These are phyloP conservation scores for Platypus cylindrus DNA, from an alignment of 2,888 invertebrate species.

Conservation along the genomic window DNA sequence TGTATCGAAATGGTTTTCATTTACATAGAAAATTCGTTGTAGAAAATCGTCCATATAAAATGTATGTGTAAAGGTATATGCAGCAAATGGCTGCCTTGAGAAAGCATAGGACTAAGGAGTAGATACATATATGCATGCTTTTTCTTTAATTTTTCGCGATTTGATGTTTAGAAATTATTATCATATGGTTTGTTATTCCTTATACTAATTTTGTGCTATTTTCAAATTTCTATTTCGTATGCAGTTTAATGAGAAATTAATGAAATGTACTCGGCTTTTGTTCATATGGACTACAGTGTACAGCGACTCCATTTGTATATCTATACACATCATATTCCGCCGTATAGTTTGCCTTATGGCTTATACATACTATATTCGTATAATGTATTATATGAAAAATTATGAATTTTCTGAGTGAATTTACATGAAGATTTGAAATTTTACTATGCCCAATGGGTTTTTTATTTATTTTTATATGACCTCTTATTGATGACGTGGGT, in stretches of 20 bases:
- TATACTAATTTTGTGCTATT: too few relatives aligned
- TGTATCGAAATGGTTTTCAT: slow-evolving; percentile 20
- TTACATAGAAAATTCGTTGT: slow-evolving; percentile 17
- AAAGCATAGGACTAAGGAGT: slow-evolving; percentile 39
- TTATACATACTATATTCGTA: too few relatives aligned
- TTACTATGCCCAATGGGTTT: slow-evolving; percentile 6
- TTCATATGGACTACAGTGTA: slow-evolving; percentile 35
- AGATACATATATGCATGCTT: too few relatives aligned
- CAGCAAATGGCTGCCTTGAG: slow-evolving; percentile 44
- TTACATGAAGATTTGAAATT: slow-evolving; percentile 15
- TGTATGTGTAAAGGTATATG: too few relatives aligned
- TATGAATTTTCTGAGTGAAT: slow-evolving; percentile 21
- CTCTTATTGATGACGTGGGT: slow-evolving; percentile 36
- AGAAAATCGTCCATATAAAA: slow-evolving; percentile 20
- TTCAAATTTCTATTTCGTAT: too few relatives aligned
- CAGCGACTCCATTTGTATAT: slow-evolving; percentile 38
- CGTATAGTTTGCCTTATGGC: slow-evolving; percentile 31
- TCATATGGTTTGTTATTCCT: too few relatives aligned
- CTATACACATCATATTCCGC: too few relatives aligned
- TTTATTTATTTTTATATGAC: slow-evolving; percentile 20
- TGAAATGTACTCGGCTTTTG: slow-evolving; percentile 27
- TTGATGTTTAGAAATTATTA: too few relatives aligned
- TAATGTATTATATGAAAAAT: slow-evolving; percentile 20
- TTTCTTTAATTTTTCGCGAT: too few relatives aligned
- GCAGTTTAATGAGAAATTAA: slow-evolving; percentile 18